Conservation (phyloP, 2,797 vertebrate species). For the Coregonus sp. region DNA sequence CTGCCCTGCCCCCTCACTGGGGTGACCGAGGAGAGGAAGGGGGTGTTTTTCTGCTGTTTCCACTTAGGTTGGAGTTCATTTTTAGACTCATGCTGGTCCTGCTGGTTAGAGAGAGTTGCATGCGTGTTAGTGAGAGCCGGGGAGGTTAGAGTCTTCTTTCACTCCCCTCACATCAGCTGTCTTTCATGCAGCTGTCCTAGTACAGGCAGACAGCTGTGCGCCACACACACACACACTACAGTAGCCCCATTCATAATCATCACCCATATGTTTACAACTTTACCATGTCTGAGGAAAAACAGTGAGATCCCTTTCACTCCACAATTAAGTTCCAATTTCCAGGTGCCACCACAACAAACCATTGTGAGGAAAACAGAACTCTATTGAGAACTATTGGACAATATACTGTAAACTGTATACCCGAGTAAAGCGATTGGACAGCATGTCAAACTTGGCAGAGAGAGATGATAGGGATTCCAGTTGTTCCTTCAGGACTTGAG, state of each 20-base stretch:
- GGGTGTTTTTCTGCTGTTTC: conserved; percentile 42
- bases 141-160: not conserved
- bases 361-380: not conserved
- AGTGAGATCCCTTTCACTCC: not conserved
- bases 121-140: too few species aligned
- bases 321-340: not conserved
- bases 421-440: not conserved
- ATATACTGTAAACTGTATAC: conserved; percentile 8
- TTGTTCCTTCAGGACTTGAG: conserved; percentile 13
- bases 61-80: conserved; percentile 6
- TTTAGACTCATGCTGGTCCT: conserved; percentile 12
- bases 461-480: not conserved
- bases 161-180: conserved; percentile 11
- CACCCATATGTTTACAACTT: not conserved
- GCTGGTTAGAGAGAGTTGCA: conserved; percentile 28
- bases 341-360: not conserved
- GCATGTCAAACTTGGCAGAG: conserved; percentile 3
- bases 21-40: conserved; percentile 33
- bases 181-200: conserved; percentile 24
- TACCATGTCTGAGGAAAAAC: not conserved
- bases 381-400: not conserved
- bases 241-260: conserved; percentile 9
- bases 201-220: not conserved
- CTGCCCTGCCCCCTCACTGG: conserved; percentile 25
- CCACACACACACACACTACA: not conserved